Base-by-base conservation (phyloP, 2,888 invertebrate species). In the Idaea aversata region DNA sequence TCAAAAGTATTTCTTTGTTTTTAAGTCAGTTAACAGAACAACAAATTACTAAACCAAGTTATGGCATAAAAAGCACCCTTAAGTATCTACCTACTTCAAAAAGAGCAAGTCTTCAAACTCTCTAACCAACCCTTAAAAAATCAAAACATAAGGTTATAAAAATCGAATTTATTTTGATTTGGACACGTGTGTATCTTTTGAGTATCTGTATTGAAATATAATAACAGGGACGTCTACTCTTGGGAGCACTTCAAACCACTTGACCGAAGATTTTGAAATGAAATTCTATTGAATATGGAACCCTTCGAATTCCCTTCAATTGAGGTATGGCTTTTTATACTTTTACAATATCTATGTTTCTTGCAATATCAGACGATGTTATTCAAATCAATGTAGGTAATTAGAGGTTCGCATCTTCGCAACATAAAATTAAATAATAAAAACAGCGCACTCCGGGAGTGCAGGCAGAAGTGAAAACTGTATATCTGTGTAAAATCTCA, bases 101-200 rank as follows among this genome's bases (percentile, higher is more conserved):
- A 47, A 5, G 6, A 36, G 36, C 10, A 36, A 47, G 10, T 47
- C 7, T 4, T 13, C 13, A 47, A 47, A 47, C 47, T 47, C 47
- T 47, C 3, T 7, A 47, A 47, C 13, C 47, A 13, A 61, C 35
- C 34, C 62, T 63, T 62, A 64, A 47, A 47, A 47, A 47, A 47
- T 47, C 47, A 47, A 47, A 47, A 61, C 15, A 35, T 36, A 35
- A 6, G 10, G 35, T 35, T 15, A 36, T 35, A 15, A n/a, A 36
- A 61, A 36, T 35, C 36, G 36, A 35, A 61, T 61, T 36, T 61
- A 36, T n/a, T 61, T n/a, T 61, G 60, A 60, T 60, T 60, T 60
- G 34, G 35, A 60, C 35, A 61, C 15, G 61, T 61, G 61, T 36
- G 15, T 47, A 47, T 47, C 13, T 10, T 10, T 7, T 13, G 47